Conservation (phyloP, 2,113 vertebrate species). For the Gallinago jamesoni region DNA sequence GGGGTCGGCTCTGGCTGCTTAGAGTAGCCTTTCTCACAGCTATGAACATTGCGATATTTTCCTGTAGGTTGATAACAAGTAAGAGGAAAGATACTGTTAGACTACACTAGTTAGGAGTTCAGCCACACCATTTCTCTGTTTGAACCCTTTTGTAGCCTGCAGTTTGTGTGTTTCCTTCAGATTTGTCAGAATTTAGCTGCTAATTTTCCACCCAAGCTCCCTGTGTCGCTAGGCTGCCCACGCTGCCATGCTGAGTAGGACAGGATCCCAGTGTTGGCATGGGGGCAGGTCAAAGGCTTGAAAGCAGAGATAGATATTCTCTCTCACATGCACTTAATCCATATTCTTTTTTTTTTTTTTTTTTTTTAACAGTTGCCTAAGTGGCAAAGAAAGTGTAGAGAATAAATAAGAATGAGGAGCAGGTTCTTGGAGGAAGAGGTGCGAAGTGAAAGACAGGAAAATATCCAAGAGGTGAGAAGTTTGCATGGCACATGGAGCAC, state of each 20-base stretch:
- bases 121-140: background rate
- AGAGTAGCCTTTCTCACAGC: background rate
- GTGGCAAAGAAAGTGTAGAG: background rate
- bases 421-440: background rate
- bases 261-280: background rate
- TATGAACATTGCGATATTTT: background rate
- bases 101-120: background rate
- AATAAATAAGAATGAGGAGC: background rate
- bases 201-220: background rate
- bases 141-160: background rate
- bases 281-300: background rate
- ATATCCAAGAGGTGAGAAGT: background rate
- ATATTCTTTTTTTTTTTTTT: no score
- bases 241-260: background rate
- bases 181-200: background rate
- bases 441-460: background rate
- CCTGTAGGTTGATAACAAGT: background rate
- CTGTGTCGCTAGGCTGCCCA: accelerated
- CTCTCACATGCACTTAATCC: background rate
- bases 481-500: accelerated
- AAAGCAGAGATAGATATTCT: background rate
- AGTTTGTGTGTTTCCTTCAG: background rate
- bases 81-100: background rate
- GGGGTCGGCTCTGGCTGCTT: background rate
- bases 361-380: background rate